Percentiles rank a stretch among this genome's conserved stretches.
phyloP scores from a whole-genome alignment of 2,888 invertebrate species.

The Malachius bipustulatus region DNA sequence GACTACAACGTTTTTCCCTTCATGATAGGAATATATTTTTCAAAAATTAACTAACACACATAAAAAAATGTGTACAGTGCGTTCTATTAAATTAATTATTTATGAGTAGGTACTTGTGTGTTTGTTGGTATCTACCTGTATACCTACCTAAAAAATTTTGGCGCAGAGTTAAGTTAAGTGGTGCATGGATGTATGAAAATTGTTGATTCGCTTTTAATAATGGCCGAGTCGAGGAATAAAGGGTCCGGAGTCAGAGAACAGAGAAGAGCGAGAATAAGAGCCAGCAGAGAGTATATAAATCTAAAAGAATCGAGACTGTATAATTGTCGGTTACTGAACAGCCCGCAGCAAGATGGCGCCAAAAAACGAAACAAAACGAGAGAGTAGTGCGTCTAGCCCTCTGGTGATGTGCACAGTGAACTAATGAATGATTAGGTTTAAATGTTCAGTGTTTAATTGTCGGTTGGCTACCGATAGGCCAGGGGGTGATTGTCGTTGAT shows the following conservation, averaged over 20 bases:
- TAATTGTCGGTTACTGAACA: slow-evolving; percentile 33
- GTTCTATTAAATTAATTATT: too few species aligned
- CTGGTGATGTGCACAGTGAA: slow-evolving; percentile 32
- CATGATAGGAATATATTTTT: too few species aligned
- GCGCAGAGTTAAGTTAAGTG: too few species aligned
- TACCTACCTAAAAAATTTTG: too few species aligned
- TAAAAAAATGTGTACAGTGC: too few species aligned
- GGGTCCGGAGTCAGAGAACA: neutral
- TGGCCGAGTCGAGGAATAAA: slow-evolving; percentile 10
- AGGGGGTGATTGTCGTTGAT: slow-evolving; percentile 22
- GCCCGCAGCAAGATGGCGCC: slow-evolving; percentile 36
- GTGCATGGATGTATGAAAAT: too few species aligned
- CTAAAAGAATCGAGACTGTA: slow-evolving; percentile 32
- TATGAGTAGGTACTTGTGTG: too few species aligned
- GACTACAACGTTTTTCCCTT: slow-evolving; percentile 33
- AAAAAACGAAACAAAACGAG: slow-evolving; percentile 31
- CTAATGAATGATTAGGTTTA: slow-evolving; percentile 34
- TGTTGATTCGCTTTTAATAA: slow-evolving; percentile 27
- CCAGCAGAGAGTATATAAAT: too few species aligned
- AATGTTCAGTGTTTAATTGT: slow-evolving; percentile 32
- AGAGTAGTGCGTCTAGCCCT: slow-evolving; percentile 21
- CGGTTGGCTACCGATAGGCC: slow-evolving; percentile 30
- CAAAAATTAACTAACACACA: too few species aligned
- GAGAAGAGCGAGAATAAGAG: too few species aligned
- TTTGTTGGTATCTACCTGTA: too few species aligned